These are phyloP conservation scores for Neoarius graeffei DNA, from an alignment of 2,113 vertebrate genomes.

Conservation along the genomic window DNA sequence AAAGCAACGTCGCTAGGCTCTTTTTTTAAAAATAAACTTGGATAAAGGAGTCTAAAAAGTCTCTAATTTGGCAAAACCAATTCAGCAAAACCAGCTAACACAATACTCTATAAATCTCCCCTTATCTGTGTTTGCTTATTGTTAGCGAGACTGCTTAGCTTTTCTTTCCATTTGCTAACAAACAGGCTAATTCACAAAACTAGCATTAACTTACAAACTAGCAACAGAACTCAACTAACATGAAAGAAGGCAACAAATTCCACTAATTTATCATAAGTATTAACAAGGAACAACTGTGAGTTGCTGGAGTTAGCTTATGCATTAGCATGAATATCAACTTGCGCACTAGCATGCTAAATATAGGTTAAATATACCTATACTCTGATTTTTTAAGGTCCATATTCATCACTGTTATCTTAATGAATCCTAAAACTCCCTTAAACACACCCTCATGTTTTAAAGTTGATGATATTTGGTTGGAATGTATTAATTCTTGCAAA, in stretches of 20 bases:
- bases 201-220: neutral
- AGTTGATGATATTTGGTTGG: neutral
- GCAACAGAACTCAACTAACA: neutral
- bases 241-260: neutral
- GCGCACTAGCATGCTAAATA: neutral
- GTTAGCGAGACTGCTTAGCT: neutral
- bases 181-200: neutral
- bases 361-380: neutral
- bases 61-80: neutral
- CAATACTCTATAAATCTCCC: neutral
- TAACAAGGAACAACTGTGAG: neutral
- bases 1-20: neutral
- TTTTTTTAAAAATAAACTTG: neutral
- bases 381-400: neutral
- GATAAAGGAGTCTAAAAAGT: neutral
- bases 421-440: neutral
- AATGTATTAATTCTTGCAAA: neutral
- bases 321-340: neutral
- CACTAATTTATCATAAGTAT: neutral
- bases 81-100: neutral
- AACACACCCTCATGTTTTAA: neutral
- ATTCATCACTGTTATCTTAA: neutral
- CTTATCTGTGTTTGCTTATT: neutral
- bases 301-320: too few relatives aligned
- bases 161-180: neutral